Base-by-base conservation (phyloP, 2,113 vertebrate genomes). In the Oncorhynchus gorbuscha region DNA sequence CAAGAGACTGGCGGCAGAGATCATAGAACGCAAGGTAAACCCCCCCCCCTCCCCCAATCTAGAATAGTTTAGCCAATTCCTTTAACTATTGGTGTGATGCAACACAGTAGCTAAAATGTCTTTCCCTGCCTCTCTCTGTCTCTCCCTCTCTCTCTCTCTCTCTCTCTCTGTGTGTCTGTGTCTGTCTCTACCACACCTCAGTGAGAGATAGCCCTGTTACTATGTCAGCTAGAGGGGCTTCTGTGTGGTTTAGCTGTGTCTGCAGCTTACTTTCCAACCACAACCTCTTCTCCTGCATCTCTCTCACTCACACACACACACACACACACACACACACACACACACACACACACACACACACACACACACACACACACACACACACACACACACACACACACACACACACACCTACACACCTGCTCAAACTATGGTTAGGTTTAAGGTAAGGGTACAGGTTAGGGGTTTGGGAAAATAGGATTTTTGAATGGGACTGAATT, bases 1-100 rank as follows among this genome's bases (percentile, higher is more conserved):
- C 35, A 88, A 76, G 83, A 90, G 80, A 62, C 85, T 92, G 58
- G 93, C 92, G 0, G 79, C 76, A 0, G 90, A 93, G 69, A 83
- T 93, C 83, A 91, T 94, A 3, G 84, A 92, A 85, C 85, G 81
- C 59, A 92, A 93, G 93, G 93, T 94, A 86, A 12, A 3, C 14
- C 3, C 51, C n/a, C n/a, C n/a, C n/a, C n/a, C n/a, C n/a, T n/a
- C n/a, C n/a, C 16, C 51, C 14, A 55, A 16, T 55, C 16, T 4
- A 55, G 13, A 55, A 14, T 55, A 4, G 16, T 14, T 14, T 51
- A 66, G 2, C 5, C 11, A 26, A 64, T n/a, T 22, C 13, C 5
- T 35, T 18, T 20, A 4, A 26, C 35, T 51, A 51, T 39, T 39
- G 39, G 8, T 45, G 51, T 55, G 51, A 55, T 55, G 51, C 5